Conservation (phyloP, 2,113 vertebrate genomes). For the mouse (Mus musculus) region GRCm39 chr10:9665501-9666000, state of each 20-base stretch:
- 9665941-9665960: background rate
- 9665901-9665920: background rate
- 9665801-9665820: background rate
- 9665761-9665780: constrained; percentile 14
- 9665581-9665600: background rate
- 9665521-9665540: background rate
- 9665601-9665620: background rate
- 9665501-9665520: background rate
- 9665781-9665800: background rate
- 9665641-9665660: background rate
- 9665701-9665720: constrained; percentile 12
- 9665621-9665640: background rate
- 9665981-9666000: background rate
- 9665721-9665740: background rate
- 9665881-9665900: background rate
- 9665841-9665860: background rate
- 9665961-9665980: too few species aligned
- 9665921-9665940: background rate
- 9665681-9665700: background rate
- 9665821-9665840: background rate
- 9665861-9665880: too few species aligned
- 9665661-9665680: background rate
- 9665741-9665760: background rate
- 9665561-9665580: constrained; percentile 1
- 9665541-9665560: background rate